Evolutionary conservation across 1,140 invertebrate species (phyloP), one percentile per base, ranked within the genome.

Genomic region (Armadillidium nasatum): DNA sequence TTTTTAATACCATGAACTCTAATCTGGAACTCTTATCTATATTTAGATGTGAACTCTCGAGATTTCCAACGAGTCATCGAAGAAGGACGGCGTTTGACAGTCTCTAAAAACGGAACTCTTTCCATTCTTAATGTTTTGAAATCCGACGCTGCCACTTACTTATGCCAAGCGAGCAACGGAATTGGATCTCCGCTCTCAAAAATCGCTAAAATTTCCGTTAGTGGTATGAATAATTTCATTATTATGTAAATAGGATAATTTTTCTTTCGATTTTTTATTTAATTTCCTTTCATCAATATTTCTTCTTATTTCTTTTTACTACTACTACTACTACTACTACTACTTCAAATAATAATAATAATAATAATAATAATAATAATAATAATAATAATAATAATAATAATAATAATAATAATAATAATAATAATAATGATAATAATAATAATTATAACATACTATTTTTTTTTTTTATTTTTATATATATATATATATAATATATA

Each of bases 91-190:
- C 46, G 46, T 10, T 10, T 50, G 9, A 9, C 9, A 50, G 15
- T 50, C 15, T 50, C 46, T 9, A 50, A 50, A 50, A 74, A 74
- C 43, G 73, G 73, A 4, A 74, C 50, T n/a, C 73, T 74, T 9
- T 60, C 60, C 54, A 67, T 74, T 67, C 60, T 33, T n/a, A 21
- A 54, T 7, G 6, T 74, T 4, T 54, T 54, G 9, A 74, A 67
- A 15, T 13, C 54, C 4, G 73, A 74, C 54, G 54, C 73, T 4
- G 73, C 54, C 19, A 67, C 54, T 54, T 74, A 74, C 60, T 60
- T 74, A 23, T 74, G 73, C 15, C 54, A 74, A 54, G 73, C 73
- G 19, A 54, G 44, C 50, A 74, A 74, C 60, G 73, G 73, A 4
- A 54, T 74, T 13, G 21, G 60, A 43, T 23, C 50, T 13, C 73